Base-by-base conservation (phyloP, 1,140 invertebrate species). In the Drosophila grimshawi region DNA sequence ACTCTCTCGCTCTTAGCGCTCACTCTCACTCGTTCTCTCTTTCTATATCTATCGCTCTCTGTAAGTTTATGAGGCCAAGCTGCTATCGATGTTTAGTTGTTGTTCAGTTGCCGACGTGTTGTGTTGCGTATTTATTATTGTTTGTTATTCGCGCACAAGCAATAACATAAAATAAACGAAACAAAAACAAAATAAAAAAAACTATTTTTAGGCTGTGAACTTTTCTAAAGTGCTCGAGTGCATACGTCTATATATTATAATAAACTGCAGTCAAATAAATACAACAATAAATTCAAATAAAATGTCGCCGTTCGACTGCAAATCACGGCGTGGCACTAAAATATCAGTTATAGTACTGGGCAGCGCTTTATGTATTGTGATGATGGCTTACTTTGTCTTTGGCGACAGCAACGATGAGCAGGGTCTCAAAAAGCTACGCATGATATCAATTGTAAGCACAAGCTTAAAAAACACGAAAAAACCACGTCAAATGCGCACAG, bases 381-480 rank as follows among this genome's bases (percentile, higher is more conserved):
- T 92, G 86, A 88, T 92, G 81, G 91, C 92, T 43, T 92, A 92
- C 66, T 90, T 91, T 57, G 92, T 91, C 30, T 92, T 92, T 56
- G 91, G 92, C 3, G 92, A 92, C 51, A 92, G 75, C 69, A 92
- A 92, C 56, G 92, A 92, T 48, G 90, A 92, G 53, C 81, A 91
- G 63, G 91, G 86, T 43, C 59, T 92, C 35, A 71, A 83, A 70
- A 92, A 92, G 70, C 76, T 92, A 41, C 83, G 90, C 35, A 91
- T 92, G 86, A 89, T 91, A 64, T 90, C 90, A 48, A 91, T 92
- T 76, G 92, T 92, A 69, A 92, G 90, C 65, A 43, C 57, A 49
- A 53, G 48, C 37, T 30, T 5, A 46, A 43, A 3, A 37, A 37
- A 37, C 35, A 37, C 35, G 35, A 19, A 1, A 19, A 19, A 19